phyloP scores from a whole-genome alignment of 1,140 invertebrate species.

The Tyrophagus putrescentiae region DNA sequence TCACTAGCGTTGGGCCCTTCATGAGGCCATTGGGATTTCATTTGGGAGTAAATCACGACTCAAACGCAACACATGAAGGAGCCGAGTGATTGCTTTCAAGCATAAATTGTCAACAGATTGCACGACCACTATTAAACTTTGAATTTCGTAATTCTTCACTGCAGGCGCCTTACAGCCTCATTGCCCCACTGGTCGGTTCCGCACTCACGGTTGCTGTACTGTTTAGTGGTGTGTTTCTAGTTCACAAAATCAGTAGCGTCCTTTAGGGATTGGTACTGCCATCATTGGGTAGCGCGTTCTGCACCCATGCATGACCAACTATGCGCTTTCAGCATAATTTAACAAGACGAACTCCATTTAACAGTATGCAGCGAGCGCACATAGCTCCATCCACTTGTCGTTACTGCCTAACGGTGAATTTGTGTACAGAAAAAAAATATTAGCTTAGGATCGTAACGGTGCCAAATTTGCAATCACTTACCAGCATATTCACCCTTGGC shows the following conservation, averaged over 20 bases:
- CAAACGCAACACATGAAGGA: slow-evolving; percentile 97
- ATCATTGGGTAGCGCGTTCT: too few relatives aligned
- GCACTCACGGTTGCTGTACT: too few relatives aligned
- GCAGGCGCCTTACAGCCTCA: slow-evolving; percentile 73
- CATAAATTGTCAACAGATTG: slow-evolving; percentile 82
- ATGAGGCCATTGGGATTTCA: slow-evolving; percentile 66
- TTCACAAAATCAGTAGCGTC: too few relatives aligned
- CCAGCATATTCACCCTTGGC: slow-evolving; percentile 41
- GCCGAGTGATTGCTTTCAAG: slow-evolving; percentile 77
- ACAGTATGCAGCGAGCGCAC: slow-evolving; percentile 87
- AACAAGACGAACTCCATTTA: slow-evolving; percentile 69
- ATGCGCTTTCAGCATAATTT: too few relatives aligned
- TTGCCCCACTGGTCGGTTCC: slow-evolving; percentile 91
- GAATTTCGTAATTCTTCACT: slow-evolving; percentile 31
- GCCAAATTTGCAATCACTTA: slow-evolving; percentile 39
- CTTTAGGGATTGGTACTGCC: slow-evolving; percentile 95
- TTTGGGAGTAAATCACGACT: slow-evolving; percentile 39
- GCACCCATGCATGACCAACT: slow-evolving; percentile 77
- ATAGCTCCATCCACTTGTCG: slow-evolving; percentile 73
- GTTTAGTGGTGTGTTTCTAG: too few relatives aligned
- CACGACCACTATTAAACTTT: slow-evolving; percentile 30
- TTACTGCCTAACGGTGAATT: slow-evolving; percentile 73
- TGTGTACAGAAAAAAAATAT: slow-evolving; percentile 79
- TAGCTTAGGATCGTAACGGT: slow-evolving; percentile 31
- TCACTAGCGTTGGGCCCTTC: slow-evolving; percentile 82